phyloP scores from a whole-genome alignment of 2,797 vertebrate species.

The Taenioides sp. region DNA sequence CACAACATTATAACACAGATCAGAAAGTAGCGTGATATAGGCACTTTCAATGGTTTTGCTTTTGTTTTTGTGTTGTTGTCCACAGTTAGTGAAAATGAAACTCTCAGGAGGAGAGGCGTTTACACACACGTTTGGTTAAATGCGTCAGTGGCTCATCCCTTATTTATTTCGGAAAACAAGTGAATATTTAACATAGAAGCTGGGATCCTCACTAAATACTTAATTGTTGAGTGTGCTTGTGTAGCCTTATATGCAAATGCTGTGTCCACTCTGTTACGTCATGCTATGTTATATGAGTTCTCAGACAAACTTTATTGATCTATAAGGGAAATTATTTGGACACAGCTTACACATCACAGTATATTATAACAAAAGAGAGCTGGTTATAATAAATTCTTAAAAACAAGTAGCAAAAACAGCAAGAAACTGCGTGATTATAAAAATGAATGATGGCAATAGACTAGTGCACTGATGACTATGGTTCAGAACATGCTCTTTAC shows the following conservation, averaged over 20 bases:
- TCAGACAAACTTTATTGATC: too few relatives aligned
- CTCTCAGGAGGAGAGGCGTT: constrained; percentile 1
- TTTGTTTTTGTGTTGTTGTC: constrained; percentile 20
- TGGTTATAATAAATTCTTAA: too few relatives aligned
- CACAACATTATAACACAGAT: too few relatives aligned
- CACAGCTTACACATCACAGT: too few relatives aligned
- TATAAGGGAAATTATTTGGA: too few relatives aligned
- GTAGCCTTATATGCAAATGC: background rate
- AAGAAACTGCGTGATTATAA: too few relatives aligned
- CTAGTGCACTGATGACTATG: too few relatives aligned
- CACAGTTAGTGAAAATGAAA: constrained; percentile 31
- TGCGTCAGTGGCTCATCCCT: constrained; percentile 75
- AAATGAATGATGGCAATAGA: too few relatives aligned
- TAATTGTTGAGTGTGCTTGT: constrained; percentile 43
- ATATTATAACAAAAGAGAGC: too few relatives aligned
- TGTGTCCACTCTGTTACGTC: background rate
- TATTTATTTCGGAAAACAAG: constrained; percentile 81
- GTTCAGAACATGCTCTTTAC: background rate
- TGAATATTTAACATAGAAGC: constrained; percentile 78
- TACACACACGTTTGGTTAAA: constrained; percentile 49
- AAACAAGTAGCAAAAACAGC: too few relatives aligned
- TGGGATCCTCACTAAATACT: constrained; percentile 78
- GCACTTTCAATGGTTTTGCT: background rate
- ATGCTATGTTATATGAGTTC: background rate
- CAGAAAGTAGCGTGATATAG: too few relatives aligned